These are phyloP conservation scores for Arvicanthis niloticus DNA, from an alignment of 2,113 vertebrate genomes.

Conservation along the genomic window DNA sequence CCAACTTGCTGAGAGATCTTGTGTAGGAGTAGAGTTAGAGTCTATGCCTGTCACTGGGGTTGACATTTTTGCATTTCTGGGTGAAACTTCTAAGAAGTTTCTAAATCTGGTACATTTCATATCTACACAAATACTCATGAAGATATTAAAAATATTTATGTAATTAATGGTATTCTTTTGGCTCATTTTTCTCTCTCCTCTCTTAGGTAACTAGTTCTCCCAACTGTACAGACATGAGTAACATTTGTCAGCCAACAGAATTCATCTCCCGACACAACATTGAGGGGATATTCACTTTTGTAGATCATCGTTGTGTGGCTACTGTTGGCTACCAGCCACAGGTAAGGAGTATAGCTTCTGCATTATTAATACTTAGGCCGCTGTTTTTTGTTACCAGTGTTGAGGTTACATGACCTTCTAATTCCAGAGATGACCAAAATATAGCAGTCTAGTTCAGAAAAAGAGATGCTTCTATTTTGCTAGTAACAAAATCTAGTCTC, in stretches of 20 bases:
- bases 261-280: slow-evolving; percentile 98
- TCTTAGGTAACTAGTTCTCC: slow-evolving; percentile 95
- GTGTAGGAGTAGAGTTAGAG: not conserved
- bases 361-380: not conserved
- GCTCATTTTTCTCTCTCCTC: slow-evolving; percentile 22
- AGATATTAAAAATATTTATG: not conserved
- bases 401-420: not conserved
- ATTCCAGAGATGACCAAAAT: slow-evolving; percentile 8
- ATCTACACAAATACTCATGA: not conserved
- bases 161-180: slow-evolving; percentile 14
- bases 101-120: not conserved
- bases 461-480: not conserved
- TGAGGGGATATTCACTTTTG: slow-evolving; percentile 95
- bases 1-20: not conserved
- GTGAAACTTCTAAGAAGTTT: slow-evolving; percentile 18
- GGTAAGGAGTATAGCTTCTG: slow-evolving; percentile 84
- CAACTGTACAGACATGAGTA: slow-evolving; percentile 92
- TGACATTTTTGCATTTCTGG: slow-evolving; percentile 44
- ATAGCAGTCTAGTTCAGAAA: slow-evolving; percentile 19
- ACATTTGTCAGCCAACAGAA: slow-evolving; percentile 93
- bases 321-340: slow-evolving; percentile 96
- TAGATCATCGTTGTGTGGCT: slow-evolving; percentile 95
- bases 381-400: not conserved
- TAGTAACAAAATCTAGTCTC: slow-evolving; percentile 26
- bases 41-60: not conserved